Conservation (phyloP, 2,888 invertebrate species). For the Acronicta psi region DNA sequence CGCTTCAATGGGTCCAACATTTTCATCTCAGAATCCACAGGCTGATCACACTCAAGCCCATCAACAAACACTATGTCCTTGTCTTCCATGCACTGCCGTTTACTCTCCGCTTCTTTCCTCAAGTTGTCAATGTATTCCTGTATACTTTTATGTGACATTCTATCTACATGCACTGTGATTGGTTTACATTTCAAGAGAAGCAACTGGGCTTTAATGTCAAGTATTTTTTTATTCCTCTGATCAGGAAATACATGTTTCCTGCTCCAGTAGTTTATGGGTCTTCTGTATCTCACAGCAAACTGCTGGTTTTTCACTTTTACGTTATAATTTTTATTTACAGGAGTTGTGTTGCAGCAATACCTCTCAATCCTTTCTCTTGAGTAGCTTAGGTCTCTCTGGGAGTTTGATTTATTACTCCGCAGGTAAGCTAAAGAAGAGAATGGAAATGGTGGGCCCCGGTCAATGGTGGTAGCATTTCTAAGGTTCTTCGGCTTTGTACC, state of each 20-base stretch:
- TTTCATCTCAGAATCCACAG: conserved; percentile 67
- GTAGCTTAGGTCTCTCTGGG: conserved; percentile 73
- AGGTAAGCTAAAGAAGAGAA: conserved; percentile 85
- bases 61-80: conserved; percentile 85
- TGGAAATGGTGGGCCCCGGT: conserved; percentile 83
- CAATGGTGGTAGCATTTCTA: conserved; percentile 75
- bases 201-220: conserved; percentile 84
- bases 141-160: conserved; percentile 80
- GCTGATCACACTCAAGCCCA: conserved; percentile 72
- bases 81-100: conserved; percentile 61
- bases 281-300: conserved; percentile 80
- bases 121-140: conserved; percentile 78
- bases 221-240: conserved; percentile 80
- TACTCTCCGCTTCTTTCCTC: conserved; percentile 69
- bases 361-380: conserved; percentile 82
- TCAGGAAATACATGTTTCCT: conserved; percentile 79
- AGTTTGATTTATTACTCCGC: conserved; percentile 74
- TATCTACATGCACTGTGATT: conserved; percentile 80
- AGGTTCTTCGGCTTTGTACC: conserved; percentile 71
- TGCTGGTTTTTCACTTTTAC: conserved; percentile 78
- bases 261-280: conserved; percentile 85
- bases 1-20: conserved; percentile 75
- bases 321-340: conserved; percentile 74
- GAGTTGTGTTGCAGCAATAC: conserved; percentile 76
- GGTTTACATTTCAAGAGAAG: conserved; percentile 86